Base-by-base conservation (phyloP, 2,113 vertebrate species). In the Tachysurus vachellii region DNA sequence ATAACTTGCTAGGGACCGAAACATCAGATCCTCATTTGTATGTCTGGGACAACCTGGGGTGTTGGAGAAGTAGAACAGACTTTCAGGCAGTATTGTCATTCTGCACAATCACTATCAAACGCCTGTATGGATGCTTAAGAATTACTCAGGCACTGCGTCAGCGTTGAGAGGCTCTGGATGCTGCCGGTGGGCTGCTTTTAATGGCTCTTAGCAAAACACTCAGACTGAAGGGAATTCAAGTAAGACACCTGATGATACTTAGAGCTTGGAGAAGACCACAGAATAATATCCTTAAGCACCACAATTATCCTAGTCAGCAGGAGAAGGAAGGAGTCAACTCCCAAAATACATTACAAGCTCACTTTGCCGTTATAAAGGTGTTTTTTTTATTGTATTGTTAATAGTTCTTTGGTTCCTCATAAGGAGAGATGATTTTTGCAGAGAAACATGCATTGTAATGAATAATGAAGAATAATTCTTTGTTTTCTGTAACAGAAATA, bases 181-280 rank as follows among this genome's bases (percentile, higher is more conserved):
- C 36, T 81, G 31, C 36, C 21, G 21, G 57, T 11, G 70, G 70
- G 88, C 59, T 88, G 88, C 73, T 86, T 86, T 86, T 68, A 86
- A 88, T 80, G 36, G 61, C 47, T 53, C 80, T 82, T 82, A 76
- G 57, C 70, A 80, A 82, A 87, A 83, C 85, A 73, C 62, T 82
- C 28, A 66, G 44, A 75, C 42, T 62, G 61, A 88, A 61, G 70
- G 85, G 71, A 86, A 88, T 73, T 83, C 21, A 83, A 86, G 57
- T 82, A 86, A 82, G 66, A 87, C 89, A 88, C 87, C 54, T 82
- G 82, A 90, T 73, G 77, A 82, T 82, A 85, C 87, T 88, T 81
- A 82, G 61, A 80, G 54, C 82, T 85, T 54, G 50, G 80, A 83
- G 80, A 80, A 86, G 80, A 86, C 80, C 88, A 79, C 84, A 88